Percentiles rank a stretch among this genome's conserved stretches.
phyloP scores from a whole-genome alignment of 2,888 invertebrate species.

The Drosophila kokeensis region DNA sequence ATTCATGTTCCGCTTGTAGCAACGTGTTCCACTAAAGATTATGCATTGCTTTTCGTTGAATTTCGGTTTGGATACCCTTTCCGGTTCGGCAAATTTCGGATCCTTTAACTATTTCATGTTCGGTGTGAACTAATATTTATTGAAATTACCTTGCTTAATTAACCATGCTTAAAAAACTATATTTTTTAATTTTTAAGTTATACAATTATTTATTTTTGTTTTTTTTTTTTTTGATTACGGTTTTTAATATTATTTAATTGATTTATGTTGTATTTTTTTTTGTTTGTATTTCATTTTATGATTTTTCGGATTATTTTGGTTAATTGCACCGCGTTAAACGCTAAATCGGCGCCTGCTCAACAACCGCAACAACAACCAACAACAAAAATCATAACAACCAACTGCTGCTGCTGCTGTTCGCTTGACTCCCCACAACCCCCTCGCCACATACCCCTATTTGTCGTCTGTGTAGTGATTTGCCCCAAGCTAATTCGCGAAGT shows the following conservation, averaged over 20 bases:
- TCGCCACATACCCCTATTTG: background rate
- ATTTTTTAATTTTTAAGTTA: background rate
- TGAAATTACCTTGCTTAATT: background rate
- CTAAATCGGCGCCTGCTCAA: slow-evolving; percentile 55
- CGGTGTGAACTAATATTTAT: too few species aligned
- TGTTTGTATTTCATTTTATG: slow-evolving; percentile 47
- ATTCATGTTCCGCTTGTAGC: background rate
- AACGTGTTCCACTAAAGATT: background rate
- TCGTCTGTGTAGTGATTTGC: slow-evolving; percentile 90
- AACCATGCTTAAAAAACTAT: background rate
- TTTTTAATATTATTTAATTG: slow-evolving; percentile 13
- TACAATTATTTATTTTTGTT: background rate
- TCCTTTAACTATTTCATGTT: background rate
- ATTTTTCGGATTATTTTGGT: slow-evolving; percentile 55
- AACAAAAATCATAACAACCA: slow-evolving; percentile 27
- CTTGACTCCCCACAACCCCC: slow-evolving; percentile 14
- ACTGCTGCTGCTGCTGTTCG: slow-evolving; percentile 43
- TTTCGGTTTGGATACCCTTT: background rate
- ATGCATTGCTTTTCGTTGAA: background rate
- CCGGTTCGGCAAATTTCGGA: background rate
- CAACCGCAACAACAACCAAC: slow-evolving; percentile 14
- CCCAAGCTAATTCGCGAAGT: slow-evolving; percentile 95
- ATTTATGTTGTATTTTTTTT: slow-evolving; percentile 11
- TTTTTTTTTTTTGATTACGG: background rate
- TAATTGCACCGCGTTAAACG: slow-evolving; percentile 70